A percentile compares a stretch with the other conserved stretches of the same genome.
These are phyloP conservation scores for Bellardia pandia DNA, from an alignment of 2,888 invertebrate genomes.

Conservation along the genomic window DNA sequence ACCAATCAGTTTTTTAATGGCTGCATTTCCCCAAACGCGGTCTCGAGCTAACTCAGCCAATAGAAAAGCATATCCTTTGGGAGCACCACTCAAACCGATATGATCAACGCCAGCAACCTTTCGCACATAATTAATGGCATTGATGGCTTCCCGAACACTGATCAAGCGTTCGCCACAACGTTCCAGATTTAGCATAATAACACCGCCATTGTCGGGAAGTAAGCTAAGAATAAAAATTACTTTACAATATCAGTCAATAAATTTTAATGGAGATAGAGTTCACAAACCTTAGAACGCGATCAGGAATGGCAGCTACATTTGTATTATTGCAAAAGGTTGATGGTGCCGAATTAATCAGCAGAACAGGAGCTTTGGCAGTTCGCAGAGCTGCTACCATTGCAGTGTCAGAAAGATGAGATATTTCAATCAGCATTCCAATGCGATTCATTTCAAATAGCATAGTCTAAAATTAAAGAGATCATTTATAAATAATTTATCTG, in stretches of 20 bases:
- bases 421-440: slow-evolving; percentile 89
- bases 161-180: slow-evolving; percentile 83
- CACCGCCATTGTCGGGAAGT: slow-evolving; percentile 86
- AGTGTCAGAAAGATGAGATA: slow-evolving; percentile 87
- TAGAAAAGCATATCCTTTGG: slow-evolving; percentile 86
- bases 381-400: slow-evolving; percentile 87
- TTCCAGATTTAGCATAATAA: slow-evolving; percentile 88
- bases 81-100: slow-evolving; percentile 86
- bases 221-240: slow-evolving; percentile 74
- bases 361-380: slow-evolving; percentile 87
- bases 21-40: slow-evolving; percentile 86
- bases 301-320: slow-evolving; percentile 91
- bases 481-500: not conserved
- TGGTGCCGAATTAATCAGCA: slow-evolving; percentile 88
- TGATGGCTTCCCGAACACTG: slow-evolving; percentile 84
- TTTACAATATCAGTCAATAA: not conserved
- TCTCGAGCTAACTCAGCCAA: slow-evolving; percentile 87
- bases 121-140: slow-evolving; percentile 88
- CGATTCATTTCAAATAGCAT: slow-evolving; percentile 89
- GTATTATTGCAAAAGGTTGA: slow-evolving; percentile 88
- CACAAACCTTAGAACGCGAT: slow-evolving; percentile 88
- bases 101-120: slow-evolving; percentile 88
- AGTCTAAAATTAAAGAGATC: slow-evolving; percentile 82
- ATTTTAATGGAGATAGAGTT: not conserved
- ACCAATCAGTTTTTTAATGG: slow-evolving; percentile 86